Percentiles rank a stretch among this genome's conserved stretches.
Conservation (phyloP, 2,797 vertebrate genomes). For the Cirrhinus mrigala region DNA sequence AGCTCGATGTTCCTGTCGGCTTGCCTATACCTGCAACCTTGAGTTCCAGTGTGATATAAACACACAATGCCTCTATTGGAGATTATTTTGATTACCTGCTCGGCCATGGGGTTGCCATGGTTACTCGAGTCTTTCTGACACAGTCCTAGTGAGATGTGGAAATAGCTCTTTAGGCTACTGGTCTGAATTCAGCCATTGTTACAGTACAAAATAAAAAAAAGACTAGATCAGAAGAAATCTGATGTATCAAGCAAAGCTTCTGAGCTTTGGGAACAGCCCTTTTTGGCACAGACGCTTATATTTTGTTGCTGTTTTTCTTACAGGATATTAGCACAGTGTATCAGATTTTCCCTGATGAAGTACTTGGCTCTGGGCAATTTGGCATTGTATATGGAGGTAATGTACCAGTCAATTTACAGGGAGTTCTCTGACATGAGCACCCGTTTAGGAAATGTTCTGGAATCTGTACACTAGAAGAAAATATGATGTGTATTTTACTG, state of each 20-base stretch:
- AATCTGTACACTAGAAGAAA: background rate
- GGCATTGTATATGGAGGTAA: slow-evolving; percentile 98
- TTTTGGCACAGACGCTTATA: slow-evolving; percentile 31
- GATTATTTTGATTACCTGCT: slow-evolving; percentile 81
- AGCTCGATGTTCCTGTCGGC: slow-evolving; percentile 33
- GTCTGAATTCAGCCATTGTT: slow-evolving; percentile 62
- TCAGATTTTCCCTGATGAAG: slow-evolving; percentile 98
- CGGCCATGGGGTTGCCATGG: slow-evolving; percentile 76
- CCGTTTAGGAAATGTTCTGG: slow-evolving; percentile 1
- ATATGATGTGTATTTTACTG: background rate
- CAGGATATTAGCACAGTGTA: slow-evolving; percentile 97
- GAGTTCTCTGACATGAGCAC: background rate
- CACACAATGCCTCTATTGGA: slow-evolving; percentile 70
- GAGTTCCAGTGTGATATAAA: slow-evolving; percentile 62
- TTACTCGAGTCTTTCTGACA: slow-evolving; percentile 73
- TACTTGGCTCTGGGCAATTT: slow-evolving; percentile 96
- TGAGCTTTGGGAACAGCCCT: slow-evolving; percentile 12
- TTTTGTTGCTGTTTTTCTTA: slow-evolving; percentile 54
- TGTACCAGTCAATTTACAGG: slow-evolving; percentile 50
- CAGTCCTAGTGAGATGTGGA: slow-evolving; percentile 68
- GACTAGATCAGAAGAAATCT: slow-evolving; percentile 35
- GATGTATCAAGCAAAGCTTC: slow-evolving; percentile 34
- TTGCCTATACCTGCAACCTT: slow-evolving; percentile 60
- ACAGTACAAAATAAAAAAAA: slow-evolving; percentile 50
- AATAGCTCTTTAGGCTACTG: slow-evolving; percentile 73